Percentiles rank a stretch among this genome's conserved stretches.
phyloP scores from a whole-genome alignment of 1,140 invertebrate species.

The Arctopsyche grandis region DNA sequence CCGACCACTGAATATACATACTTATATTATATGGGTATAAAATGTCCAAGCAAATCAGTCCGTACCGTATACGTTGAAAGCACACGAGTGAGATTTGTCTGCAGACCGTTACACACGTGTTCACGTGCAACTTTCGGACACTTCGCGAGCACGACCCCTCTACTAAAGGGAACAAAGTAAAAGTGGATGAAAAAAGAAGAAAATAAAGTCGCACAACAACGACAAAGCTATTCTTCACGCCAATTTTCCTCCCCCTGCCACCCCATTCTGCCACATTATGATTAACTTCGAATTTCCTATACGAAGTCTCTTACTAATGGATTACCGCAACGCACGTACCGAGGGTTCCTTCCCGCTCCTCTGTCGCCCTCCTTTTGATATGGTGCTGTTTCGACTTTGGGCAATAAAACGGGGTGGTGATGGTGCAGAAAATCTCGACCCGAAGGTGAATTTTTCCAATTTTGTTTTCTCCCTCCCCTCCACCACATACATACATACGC shows the following conservation, averaged over 20 bases:
- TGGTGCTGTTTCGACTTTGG: neutral
- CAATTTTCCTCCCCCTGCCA: neutral
- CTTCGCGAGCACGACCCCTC: no score
- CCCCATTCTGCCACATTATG: neutral
- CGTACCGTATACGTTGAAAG: no score
- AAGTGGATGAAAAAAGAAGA: no score
- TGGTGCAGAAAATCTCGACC: conserved; percentile 19
- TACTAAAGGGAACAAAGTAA: no score
- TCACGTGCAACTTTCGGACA: no score
- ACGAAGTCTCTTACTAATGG: conserved; percentile 16
- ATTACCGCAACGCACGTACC: neutral
- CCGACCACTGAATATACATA: no score
- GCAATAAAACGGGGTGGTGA: conserved; percentile 13
- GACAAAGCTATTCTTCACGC: neutral
- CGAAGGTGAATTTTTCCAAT: conserved; percentile 42
- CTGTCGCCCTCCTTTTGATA: neutral
- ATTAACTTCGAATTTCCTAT: conserved; percentile 18
- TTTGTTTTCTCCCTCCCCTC: conserved; percentile 32
- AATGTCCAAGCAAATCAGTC: no score
- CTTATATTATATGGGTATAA: no score
- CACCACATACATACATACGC: neutral
- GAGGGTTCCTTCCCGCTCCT: no score
- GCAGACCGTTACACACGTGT: no score
- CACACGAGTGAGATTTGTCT: no score
- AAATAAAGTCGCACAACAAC: no score